Evolutionary conservation across 2,888 invertebrate species (phyloP), one percentile per base, ranked within the genome.

Genomic region (Parnassius mnemosyne): DNA sequence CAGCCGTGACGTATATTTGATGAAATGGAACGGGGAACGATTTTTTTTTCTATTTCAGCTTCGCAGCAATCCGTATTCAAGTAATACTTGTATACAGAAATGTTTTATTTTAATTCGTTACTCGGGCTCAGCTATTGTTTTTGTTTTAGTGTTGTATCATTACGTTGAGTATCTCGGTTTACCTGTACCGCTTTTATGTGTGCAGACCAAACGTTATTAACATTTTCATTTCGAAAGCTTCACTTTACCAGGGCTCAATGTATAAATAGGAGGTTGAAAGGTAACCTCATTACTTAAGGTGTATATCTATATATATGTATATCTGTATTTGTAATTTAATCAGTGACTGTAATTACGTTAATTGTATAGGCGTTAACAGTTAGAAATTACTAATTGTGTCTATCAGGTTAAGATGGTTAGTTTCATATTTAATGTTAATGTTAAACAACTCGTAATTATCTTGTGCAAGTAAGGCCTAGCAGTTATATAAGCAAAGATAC

Each of bases 11-110:
- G 50, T 50, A 58, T 51, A 58, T 50, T 62, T 57, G 44, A 54
- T 54, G 41, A 62, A 58, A 57, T 51, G 53, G 50, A 57, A 53
- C 41, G 44, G 58, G 47, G 55, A 20, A 55, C 58, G 53, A 44
- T 53, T 16, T 44, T 58, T 62, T 71, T 68, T 69, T 61, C 71
- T 72, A 68, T 74, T 64, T 66, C 53, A 57, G 47, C 57, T 53
- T 62, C 50, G 49, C 57, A 50, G 62, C 62, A 50, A 58, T 58
- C 54, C 50, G 53, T 55, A 63, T 56, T 46, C 55, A 51, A 54
- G 54, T 55, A 59, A 54, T 59, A 55, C 51, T 53, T 56, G 58
- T 54, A 55, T 63, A 59, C 59, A 53, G 59, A 63, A 59, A 63
- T 55, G 58, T 63, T 63, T 59, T 63, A 63, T 63, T 63, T 25